Conservation (phyloP, 2,113 vertebrate genomes). For the Lutjanus erythropterus region DNA sequence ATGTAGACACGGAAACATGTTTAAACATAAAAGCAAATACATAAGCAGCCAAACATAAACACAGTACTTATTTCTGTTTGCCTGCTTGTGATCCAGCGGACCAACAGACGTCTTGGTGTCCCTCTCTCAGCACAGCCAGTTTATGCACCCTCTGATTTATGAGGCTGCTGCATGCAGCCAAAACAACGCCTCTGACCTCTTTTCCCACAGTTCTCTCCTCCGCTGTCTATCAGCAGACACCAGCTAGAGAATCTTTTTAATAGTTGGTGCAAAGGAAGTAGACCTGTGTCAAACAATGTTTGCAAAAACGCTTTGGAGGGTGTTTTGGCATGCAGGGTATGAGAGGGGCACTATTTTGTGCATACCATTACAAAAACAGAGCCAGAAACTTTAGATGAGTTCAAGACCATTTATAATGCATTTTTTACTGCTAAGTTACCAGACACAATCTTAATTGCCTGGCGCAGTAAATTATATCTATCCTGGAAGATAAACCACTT, state of each 20-base stretch:
- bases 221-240: constrained; percentile 51
- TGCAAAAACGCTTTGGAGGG: constrained; percentile 9
- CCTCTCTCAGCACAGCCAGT: constrained; percentile 44
- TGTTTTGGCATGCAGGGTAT: constrained; percentile 11
- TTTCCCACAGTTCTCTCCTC: constrained; percentile 56
- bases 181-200: constrained; percentile 70
- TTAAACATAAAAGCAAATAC: constrained; percentile 47
- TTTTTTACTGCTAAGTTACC: constrained; percentile 7
- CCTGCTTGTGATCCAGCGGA: constrained; percentile 60
- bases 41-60: constrained; percentile 46
- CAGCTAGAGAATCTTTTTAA: constrained; percentile 27
- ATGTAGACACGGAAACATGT: constrained; percentile 42
- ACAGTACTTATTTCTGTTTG: constrained; percentile 41
- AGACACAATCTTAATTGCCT: constrained; percentile 6
- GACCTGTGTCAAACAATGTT: constrained; percentile 15
- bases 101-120: constrained; percentile 59
- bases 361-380: not conserved
- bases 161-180: constrained; percentile 63
- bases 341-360: not conserved
- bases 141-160: constrained; percentile 68
- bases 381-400: constrained; percentile 17
- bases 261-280: constrained; percentile 5
- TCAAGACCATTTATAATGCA: constrained; percentile 12
- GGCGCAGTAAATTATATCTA: constrained; percentile 4
- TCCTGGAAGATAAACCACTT: not conserved